Evolutionary conservation across 2,888 invertebrate species (phyloP), one percentile per base, ranked within the genome.

Genomic region (Eupeodes latifasciatus): DNA sequence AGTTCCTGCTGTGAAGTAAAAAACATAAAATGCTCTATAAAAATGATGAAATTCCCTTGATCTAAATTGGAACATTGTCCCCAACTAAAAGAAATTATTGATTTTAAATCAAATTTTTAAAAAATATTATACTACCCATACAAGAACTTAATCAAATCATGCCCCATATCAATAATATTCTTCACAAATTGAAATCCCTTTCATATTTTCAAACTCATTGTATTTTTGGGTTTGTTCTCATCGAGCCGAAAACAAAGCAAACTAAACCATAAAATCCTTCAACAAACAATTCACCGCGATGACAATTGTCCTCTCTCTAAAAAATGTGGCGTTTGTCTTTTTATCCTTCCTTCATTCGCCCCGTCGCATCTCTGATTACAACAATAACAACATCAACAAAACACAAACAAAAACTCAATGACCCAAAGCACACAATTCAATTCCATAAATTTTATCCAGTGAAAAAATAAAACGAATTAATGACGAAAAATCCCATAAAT

Each of bases 381-480:
- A 36, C 53, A 36, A 40, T 9, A 40, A 5, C 40, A 40, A 5
- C 40, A 40, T 7, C 40, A 5, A 40, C 4, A 27, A 14, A 47
- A 66, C 40, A 34, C 69, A 3, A 86, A 82, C 4, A 69, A 55
- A 49, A 36, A 81, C 51, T 88, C 81, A 88, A 85, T 88, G 88
- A 78, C 51, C 81, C 88, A 88, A 85, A 88, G 88, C 88, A 77
- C 69, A 81, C 86, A 82, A 75, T 82, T 74, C 72, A 81, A 81
- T 78, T 85, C 85, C 64, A 85, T 81, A 88, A 85, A 88, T 85
- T 81, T 78, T 78, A 64, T 36, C 49, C 16, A 36, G 11, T 3
- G 6, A 40, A 55, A 19, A 57, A 27, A 49, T 16, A 77, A 62
- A 62, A 76, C 9, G 40, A 61, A 49, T 72, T 36, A 66, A 77